Conservation (phyloP, 2,797 vertebrate species). For the Glossophaga mutica region DNA sequence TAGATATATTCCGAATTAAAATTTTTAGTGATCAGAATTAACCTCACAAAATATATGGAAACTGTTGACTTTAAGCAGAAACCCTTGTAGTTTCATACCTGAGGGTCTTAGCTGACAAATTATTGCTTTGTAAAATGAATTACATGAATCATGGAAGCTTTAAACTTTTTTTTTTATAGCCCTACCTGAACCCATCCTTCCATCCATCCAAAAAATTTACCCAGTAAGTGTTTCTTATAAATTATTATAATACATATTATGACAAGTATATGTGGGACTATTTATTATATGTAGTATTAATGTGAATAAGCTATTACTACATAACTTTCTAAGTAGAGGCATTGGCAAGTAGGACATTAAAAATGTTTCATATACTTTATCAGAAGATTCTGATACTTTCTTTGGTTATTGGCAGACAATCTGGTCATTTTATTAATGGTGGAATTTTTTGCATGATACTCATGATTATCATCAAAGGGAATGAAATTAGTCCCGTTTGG, state of each 20-base stretch:
- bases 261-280: conserved; percentile 68
- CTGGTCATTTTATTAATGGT: conserved; percentile 23
- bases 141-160: conserved; percentile 78
- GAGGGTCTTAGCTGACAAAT: conserved; percentile 57
- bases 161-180: conserved; percentile 87
- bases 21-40: conserved; percentile 28
- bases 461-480: conserved; percentile 13
- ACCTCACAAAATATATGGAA: conserved; percentile 63
- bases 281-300: conserved; percentile 70
- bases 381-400: conserved; percentile 13
- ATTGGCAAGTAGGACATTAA: conserved; percentile 22
- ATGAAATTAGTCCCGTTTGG: conserved; percentile 4
- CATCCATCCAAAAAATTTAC: conserved; percentile 93
- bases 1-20: conserved; percentile 60
- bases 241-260: conserved; percentile 75
- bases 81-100: conserved; percentile 46
- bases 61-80: conserved; percentile 58
- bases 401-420: conserved; percentile 27
- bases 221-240: conserved; percentile 91
- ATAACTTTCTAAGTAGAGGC: conserved; percentile 6
- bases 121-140: conserved; percentile 73
- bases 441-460: conserved; percentile 27
- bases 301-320: too few species aligned
- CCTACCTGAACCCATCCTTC: conserved; percentile 92
- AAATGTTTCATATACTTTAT: conserved; percentile 35